Evolutionary conservation across 1,140 invertebrate species (phyloP).

Genomic region (Drosophila willistoni): DNA sequence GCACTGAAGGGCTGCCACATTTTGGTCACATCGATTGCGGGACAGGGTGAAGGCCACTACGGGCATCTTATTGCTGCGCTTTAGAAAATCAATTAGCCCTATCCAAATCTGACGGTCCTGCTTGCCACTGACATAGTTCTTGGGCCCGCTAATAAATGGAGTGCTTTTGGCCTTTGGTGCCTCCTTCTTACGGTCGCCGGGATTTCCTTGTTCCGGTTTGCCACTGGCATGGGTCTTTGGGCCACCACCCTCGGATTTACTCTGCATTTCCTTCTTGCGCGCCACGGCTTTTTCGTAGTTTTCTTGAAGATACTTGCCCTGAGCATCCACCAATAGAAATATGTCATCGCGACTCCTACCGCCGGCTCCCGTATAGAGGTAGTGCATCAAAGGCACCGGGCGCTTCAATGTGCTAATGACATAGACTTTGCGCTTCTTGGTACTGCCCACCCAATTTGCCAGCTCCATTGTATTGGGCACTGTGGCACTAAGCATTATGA

Average conservation of each 20-base stretch:
- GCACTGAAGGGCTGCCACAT: conserved; percentile 87
- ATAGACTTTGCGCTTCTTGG: conserved; percentile 96
- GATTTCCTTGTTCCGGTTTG: conserved; percentile 88
- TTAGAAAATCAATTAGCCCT: conserved; percentile 91
- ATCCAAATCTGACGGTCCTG: conserved; percentile 94
- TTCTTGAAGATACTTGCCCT: conserved; percentile 87
- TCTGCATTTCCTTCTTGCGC: conserved; percentile 85
- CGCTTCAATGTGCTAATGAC: conserved; percentile 97
- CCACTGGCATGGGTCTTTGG: conserved; percentile 67
- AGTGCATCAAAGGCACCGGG: conserved; percentile 98
- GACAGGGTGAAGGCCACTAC: conserved; percentile 98
- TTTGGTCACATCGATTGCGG: conserved; percentile 91
- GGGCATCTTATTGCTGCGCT: conserved; percentile 92
- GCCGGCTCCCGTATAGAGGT: conserved; percentile 93
- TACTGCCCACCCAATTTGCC: conserved; percentile 98
- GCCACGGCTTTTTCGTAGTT: conserved; percentile 89
- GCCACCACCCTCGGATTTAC: conserved; percentile 50
- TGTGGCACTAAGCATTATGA: conserved; percentile 98
- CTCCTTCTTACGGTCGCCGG: conserved; percentile 87
- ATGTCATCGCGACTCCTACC: conserved; percentile 92
- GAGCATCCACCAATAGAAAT: conserved; percentile 92
- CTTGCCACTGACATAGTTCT: conserved; percentile 80
- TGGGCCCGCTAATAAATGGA: conserved; percentile 24
- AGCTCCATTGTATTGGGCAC: conserved; percentile 98
- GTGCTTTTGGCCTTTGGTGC: conserved; percentile 64